Base-by-base conservation (phyloP, 37 sponge, comb jelly and placozoan genomes). In the Mnemiopsis leidyi region DNA sequence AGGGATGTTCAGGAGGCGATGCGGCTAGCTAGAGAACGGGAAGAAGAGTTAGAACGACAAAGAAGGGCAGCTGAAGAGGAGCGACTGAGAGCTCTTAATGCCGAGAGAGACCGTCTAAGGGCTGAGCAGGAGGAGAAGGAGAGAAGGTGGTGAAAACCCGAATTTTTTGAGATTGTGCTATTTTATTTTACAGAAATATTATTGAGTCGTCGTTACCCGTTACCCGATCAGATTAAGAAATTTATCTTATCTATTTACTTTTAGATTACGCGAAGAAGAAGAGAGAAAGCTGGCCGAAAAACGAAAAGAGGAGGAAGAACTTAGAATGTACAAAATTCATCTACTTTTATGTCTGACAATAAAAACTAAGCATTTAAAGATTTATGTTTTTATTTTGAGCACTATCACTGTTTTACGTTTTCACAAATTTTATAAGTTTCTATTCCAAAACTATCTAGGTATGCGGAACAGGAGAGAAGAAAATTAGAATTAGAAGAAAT, bases 381-480 rank as follows among this genome's bases (percentile, higher is more conserved):
- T n/a, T n/a, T n/a, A n/a, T n/a, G n/a, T n/a, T n/a, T n/a, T n/a
- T n/a, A n/a, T n/a, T n/a, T n/a, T n/a, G n/a, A n/a, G n/a, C n/a
- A n/a, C n/a, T n/a, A n/a, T n/a, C n/a, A n/a, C n/a, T n/a, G n/a
- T n/a, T n/a, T n/a, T n/a, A n/a, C n/a, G n/a, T n/a, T n/a, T n/a
- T n/a, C n/a, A n/a, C n/a, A n/a, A n/a, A n/a, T n/a, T n/a, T n/a
- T n/a, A n/a, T n/a, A n/a, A n/a, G n/a, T n/a, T n/a, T n/a, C n/a
- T n/a, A n/a, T n/a, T n/a, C n/a, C 5, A 18, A 48, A 48, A 48
- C 13, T 71, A 18, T 28, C 5, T 5, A 28, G 30, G 30, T 71
- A 71, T 71, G 75, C 75, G n/a, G 75, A 71, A 25, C 25, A 71
- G 30, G 75, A 71, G 75, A 71, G 75, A 25, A 71, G 30, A 25